phyloP scores from a whole-genome alignment of 2,888 invertebrate genomes.

The Orgyia antiqua region DNA sequence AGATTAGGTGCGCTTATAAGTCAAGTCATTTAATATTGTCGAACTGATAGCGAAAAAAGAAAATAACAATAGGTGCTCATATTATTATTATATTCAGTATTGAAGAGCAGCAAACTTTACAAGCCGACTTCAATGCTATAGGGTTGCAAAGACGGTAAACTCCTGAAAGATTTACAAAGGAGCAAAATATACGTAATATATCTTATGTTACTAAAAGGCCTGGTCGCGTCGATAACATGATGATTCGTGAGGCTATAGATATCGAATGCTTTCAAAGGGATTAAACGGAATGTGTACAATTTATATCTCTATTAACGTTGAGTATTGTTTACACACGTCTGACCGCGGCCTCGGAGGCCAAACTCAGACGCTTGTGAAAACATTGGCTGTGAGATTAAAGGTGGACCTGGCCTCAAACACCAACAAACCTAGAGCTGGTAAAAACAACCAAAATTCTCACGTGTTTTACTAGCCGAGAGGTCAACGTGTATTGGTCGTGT shows the following conservation, averaged over 20 bases:
- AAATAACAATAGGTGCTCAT: too few species aligned
- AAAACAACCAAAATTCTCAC: slow-evolving; percentile 21
- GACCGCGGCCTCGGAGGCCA: slow-evolving; percentile 58
- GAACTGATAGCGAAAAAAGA: too few species aligned
- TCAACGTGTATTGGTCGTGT: slow-evolving; percentile 46
- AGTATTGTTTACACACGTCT: slow-evolving; percentile 69
- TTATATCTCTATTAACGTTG: slow-evolving; percentile 75
- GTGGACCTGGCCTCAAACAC: slow-evolving; percentile 50
- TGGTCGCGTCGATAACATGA: slow-evolving; percentile 51
- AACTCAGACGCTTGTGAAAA: slow-evolving; percentile 67
- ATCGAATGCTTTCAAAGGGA: slow-evolving; percentile 62
- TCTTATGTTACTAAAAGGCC: too few species aligned
- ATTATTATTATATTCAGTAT: too few species aligned
- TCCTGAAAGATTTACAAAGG: too few species aligned
- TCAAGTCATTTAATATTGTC: too few species aligned
- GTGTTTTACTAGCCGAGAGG: slow-evolving; percentile 21
- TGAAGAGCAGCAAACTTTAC: too few species aligned
- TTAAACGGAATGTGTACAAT: slow-evolving; percentile 67
- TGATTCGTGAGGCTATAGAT: slow-evolving; percentile 49
- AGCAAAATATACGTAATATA: too few species aligned
- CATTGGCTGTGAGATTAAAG: slow-evolving; percentile 70
- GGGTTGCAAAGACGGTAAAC: too few species aligned
- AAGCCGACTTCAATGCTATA: too few species aligned
- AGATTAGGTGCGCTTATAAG: too few species aligned
- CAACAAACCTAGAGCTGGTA: slow-evolving; percentile 36